Percentiles rank a stretch among this genome's conserved stretches.
phyloP scores from a whole-genome alignment of 2,888 invertebrate species.

The Heliconius hortense region DNA sequence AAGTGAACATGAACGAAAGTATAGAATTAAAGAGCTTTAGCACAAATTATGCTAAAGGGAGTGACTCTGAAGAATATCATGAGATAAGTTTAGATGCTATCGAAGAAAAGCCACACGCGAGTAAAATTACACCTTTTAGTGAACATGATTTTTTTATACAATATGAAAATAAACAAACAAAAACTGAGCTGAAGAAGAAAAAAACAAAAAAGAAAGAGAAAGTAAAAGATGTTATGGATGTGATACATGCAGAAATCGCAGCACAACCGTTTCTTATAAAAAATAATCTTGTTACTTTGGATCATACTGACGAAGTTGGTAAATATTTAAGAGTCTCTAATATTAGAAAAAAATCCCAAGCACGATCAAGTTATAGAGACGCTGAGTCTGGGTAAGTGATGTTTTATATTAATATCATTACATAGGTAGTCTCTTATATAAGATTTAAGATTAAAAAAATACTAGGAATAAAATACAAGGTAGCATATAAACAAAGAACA shows the following conservation, averaged over 20 bases:
- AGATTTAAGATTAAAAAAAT: too few relatives aligned
- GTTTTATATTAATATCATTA: slow-evolving; percentile 4
- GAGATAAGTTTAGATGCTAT: slow-evolving; percentile 60
- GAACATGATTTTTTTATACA: slow-evolving; percentile 67
- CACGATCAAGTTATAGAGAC: slow-evolving; percentile 46
- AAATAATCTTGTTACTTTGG: slow-evolving; percentile 54
- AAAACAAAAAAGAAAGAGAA: slow-evolving; percentile 54
- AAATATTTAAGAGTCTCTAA: slow-evolving; percentile 50
- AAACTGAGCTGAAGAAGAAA: slow-evolving; percentile 56
- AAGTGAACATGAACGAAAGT: slow-evolving; percentile 55
- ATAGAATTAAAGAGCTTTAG: slow-evolving; percentile 59
- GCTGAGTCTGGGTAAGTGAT: slow-evolving; percentile 58
- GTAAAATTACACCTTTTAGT: slow-evolving; percentile 49
- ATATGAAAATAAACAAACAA: slow-evolving; percentile 51
- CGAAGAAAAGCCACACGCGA: slow-evolving; percentile 47
- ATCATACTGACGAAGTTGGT: slow-evolving; percentile 47
- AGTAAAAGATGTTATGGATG: slow-evolving; percentile 61
- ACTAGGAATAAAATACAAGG: too few relatives aligned
- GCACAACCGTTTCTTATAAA: slow-evolving; percentile 53
- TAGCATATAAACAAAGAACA: too few relatives aligned
- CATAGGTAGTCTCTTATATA: not conserved
- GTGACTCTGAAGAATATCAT: slow-evolving; percentile 68
- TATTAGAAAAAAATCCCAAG: slow-evolving; percentile 46
- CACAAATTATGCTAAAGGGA: slow-evolving; percentile 48
- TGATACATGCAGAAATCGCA: slow-evolving; percentile 62